These are phyloP conservation scores for Agraylea sexmaculata DNA, from an alignment of 1,140 invertebrate genomes.

Conservation along the genomic window DNA sequence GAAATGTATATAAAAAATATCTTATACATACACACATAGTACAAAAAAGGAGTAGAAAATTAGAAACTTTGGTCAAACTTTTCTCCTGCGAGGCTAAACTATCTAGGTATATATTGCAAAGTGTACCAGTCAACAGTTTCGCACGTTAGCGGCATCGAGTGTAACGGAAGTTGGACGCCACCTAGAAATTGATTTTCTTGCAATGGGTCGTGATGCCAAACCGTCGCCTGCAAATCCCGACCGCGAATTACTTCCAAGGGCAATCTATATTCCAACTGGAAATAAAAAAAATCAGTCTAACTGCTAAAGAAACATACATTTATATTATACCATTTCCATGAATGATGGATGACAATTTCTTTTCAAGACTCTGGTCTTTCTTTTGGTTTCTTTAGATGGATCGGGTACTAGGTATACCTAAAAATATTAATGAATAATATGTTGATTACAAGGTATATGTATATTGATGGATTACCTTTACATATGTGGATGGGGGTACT, in stretches of 20 bases:
- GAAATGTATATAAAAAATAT: too few species aligned
- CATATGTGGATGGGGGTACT: conserved; percentile 80
- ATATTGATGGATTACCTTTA: conserved; percentile 53
- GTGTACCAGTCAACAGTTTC: conserved; percentile 75
- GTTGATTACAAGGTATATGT: conserved; percentile 3
- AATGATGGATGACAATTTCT: conserved; percentile 90
- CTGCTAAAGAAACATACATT: conserved; percentile 1
- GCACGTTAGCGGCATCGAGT: conserved; percentile 55
- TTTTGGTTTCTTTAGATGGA: conserved; percentile 79
- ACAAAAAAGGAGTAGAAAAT: too few species aligned
- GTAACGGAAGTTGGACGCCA: conserved; percentile 67
- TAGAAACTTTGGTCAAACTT: too few species aligned
- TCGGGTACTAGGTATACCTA: conserved; percentile 75
- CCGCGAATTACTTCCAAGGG: conserved; percentile 66
- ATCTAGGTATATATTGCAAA: conserved; percentile 46
- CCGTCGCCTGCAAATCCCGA: conserved; percentile 74
- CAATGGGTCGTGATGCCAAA: conserved; percentile 91
- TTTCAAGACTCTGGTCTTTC: conserved; percentile 88
- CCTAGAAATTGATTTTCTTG: conserved; percentile 93
- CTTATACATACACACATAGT: too few species aligned
- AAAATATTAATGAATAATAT: conserved; percentile 13
- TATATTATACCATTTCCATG: conserved; percentile 80
- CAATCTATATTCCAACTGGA: conserved; percentile 78
- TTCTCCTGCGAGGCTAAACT: too few species aligned
- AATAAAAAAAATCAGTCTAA: conserved; percentile 18